phyloP scores from a whole-genome alignment of 2,888 invertebrate genomes.

The Nudaria mundana region DNA sequence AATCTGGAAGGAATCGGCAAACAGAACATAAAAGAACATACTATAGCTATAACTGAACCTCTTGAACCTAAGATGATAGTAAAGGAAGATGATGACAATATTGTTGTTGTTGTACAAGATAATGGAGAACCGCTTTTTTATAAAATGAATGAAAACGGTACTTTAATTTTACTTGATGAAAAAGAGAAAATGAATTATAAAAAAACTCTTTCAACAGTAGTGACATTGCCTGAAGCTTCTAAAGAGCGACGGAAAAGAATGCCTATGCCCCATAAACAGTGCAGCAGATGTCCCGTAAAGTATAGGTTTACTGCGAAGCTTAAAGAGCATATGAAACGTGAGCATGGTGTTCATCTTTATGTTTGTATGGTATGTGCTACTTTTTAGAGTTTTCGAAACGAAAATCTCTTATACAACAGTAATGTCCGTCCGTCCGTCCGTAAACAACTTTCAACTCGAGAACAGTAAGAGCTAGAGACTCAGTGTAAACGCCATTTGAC shows the following conservation, averaged over 20 bases:
- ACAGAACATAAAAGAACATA: slow-evolving; percentile 4
- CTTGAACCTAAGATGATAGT: background rate
- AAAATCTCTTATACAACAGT: too few species aligned
- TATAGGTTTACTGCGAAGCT: slow-evolving; percentile 65
- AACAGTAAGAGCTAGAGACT: too few species aligned
- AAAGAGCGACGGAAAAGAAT: slow-evolving; percentile 49
- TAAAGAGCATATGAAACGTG: slow-evolving; percentile 59
- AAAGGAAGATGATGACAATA: slow-evolving; percentile 29
- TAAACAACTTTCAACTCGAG: too few species aligned
- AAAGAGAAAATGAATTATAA: slow-evolving; percentile 22
- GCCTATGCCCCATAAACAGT: slow-evolving; percentile 55
- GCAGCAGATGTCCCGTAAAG: slow-evolving; percentile 56
- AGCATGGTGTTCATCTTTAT: slow-evolving; percentile 56
- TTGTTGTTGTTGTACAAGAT: slow-evolving; percentile 50
- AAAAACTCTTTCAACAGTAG: slow-evolving; percentile 7
- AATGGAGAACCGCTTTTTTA: slow-evolving; percentile 37
- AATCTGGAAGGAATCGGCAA: slow-evolving; percentile 42
- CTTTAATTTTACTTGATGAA: slow-evolving; percentile 24
- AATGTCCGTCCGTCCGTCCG: too few species aligned
- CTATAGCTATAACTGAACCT: background rate
- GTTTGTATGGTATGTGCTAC: slow-evolving; percentile 65
- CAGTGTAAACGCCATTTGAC: too few species aligned
- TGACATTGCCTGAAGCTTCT: slow-evolving; percentile 11
- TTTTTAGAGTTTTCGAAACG: too few species aligned
- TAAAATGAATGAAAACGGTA: slow-evolving; percentile 31